Evolutionary conservation across 2,113 vertebrate genomes (phyloP).

Genomic region (Vulpes ferrilata): DNA sequence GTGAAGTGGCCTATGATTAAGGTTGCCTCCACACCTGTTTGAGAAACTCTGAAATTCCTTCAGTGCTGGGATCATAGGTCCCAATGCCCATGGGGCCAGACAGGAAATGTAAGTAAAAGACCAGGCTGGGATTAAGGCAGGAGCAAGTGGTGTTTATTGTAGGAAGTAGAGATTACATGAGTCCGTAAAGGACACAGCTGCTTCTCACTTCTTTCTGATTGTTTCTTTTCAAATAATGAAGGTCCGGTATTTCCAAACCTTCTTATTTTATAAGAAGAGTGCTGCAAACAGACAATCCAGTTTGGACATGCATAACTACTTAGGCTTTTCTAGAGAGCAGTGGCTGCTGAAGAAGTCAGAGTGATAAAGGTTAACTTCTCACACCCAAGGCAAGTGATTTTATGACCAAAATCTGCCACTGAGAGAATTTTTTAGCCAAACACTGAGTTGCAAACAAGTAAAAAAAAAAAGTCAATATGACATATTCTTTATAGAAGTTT

Average conservation of each 20-base stretch:
- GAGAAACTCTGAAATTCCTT: constrained; percentile 25
- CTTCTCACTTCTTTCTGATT: not conserved
- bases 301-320: not conserved
- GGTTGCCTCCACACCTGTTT: not conserved
- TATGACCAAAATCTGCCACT: not conserved
- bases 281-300: not conserved
- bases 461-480: not conserved
- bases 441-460: not conserved
- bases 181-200: not conserved
- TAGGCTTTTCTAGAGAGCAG: not conserved
- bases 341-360: not conserved
- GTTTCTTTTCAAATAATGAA: not conserved
- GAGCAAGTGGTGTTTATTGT: not conserved
- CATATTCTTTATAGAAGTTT: not conserved
- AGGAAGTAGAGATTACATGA: not conserved
- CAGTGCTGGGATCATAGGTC: not conserved
- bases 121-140: not conserved
- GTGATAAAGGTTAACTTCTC: not conserved
- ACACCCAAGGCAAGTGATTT: not conserved
- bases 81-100: not conserved
- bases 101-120: not conserved
- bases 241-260: not conserved
- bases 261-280: not conserved
- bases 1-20: not conserved
- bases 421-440: not conserved